Evolutionary conservation across 2,797 vertebrate species (phyloP), one percentile per base, ranked within the genome.

Genomic region (Tapera naevia): DNA sequence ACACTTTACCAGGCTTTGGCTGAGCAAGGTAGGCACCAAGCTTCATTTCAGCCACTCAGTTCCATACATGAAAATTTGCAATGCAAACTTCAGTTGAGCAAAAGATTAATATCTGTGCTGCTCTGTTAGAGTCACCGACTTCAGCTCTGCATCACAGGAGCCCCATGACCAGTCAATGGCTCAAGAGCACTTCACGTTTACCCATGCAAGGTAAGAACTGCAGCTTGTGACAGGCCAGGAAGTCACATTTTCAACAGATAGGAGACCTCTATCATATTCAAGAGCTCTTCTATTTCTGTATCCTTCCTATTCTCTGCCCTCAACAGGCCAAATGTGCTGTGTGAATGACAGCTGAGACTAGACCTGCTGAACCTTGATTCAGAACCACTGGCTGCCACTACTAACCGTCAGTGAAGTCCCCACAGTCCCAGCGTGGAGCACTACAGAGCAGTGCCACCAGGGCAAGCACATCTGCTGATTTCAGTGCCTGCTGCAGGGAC

Each of bases 271-370:
- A 9, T 11, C 35, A 35, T 6, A 53, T 11, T 75, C 22, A 83
- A 72, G 57, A 80, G 24, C 75, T 71, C 83, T 90, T 70, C 57
- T 64, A 1, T 60, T 86, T 86, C 86, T 85, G 18, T 24, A 86
- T 50, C 69, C 84, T 91, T 88, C 87, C 89, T 74, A 78, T 75
- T 71, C 67, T 89, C 72, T 80, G 85, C 72, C 81, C 56, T 56
- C 67, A 33, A 17, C 0, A 70, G 81, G 45, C 67, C 0, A 32
- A 30, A 3, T 0, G 1, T 3, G n/a, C 65, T 37, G 13, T 10
- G 41, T 8, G 35, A 27, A 37, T 30, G 57, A 30, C 35, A 51
- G 24, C 8, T 1, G n/a, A 73, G 79, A 19, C 50, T 1, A 35
- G 3, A n/a, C 32, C 43, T 66, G 70, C 81, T 37, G 61, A 17